Percentiles rank a stretch among this genome's conserved stretches.
These are phyloP conservation scores for Apogon talboti DNA, from an alignment of 2,797 vertebrate genomes.

Conservation along the genomic window DNA sequence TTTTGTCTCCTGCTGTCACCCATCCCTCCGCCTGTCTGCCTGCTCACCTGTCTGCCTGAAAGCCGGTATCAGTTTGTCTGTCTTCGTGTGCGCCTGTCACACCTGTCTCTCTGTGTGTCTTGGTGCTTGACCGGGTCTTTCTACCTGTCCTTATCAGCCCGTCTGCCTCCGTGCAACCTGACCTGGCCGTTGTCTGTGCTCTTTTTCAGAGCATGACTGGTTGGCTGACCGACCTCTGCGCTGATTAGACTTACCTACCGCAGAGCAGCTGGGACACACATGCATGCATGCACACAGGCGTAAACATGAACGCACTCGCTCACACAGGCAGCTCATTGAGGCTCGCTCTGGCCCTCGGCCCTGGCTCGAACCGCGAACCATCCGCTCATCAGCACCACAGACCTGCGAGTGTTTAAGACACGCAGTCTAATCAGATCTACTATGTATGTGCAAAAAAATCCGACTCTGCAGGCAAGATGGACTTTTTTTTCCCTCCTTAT, in stretches of 20 bases:
- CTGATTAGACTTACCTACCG: constrained; percentile 77
- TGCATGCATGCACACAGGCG: constrained; percentile 18
- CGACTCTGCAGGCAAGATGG: constrained; percentile 21
- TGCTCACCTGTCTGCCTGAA: constrained; percentile 35
- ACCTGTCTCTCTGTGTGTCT: constrained; percentile 48
- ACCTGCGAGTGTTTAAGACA: constrained; percentile 56
- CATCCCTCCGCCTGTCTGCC: constrained; percentile 41
- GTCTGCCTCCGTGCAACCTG: constrained; percentile 70
- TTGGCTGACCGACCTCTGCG: constrained; percentile 61
- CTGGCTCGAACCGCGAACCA: constrained; percentile 35
- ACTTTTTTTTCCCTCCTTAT: no score
- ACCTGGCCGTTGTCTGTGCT: constrained; percentile 63
- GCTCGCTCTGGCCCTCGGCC: constrained; percentile 29
- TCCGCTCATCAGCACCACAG: constrained; percentile 57
- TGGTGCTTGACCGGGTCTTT: constrained; percentile 42
- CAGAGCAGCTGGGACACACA: constrained; percentile 60
- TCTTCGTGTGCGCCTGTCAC: constrained; percentile 46
- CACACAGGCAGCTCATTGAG: constrained; percentile 57
- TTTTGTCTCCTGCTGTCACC: constrained; percentile 61
- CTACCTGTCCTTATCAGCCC: constrained; percentile 59
- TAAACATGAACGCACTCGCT: constrained; percentile 24
- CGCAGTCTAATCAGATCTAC: constrained; percentile 53
- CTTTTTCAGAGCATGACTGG: constrained; percentile 70
- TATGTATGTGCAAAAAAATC: constrained; percentile 39
- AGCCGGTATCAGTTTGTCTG: constrained; percentile 24